Percentiles rank a stretch among this genome's conserved stretches.
These are phyloP conservation scores for Acrobasis repandana DNA, from an alignment of 2,888 invertebrate species.

Conservation along the genomic window DNA sequence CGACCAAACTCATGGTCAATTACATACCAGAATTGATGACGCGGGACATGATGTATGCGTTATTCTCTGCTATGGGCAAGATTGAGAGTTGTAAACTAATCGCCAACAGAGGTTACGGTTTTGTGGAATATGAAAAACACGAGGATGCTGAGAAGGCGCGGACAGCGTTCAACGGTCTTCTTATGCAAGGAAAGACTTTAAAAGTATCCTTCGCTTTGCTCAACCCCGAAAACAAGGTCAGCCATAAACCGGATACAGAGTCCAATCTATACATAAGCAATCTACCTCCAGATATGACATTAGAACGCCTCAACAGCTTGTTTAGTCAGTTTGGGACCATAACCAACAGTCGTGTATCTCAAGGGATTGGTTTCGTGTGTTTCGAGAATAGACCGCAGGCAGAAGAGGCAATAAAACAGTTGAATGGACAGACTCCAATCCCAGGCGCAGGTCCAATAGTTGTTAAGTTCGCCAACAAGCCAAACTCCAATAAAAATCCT, in stretches of 20 bases:
- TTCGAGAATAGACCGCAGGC: constrained; percentile 73
- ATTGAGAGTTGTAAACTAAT: constrained; percentile 80
- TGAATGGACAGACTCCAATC: constrained; percentile 74
- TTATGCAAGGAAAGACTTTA: constrained; percentile 80
- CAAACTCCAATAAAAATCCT: constrained; percentile 69
- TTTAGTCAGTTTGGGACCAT: constrained; percentile 73
- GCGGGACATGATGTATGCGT: constrained; percentile 81
- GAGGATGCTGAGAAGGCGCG: constrained; percentile 82
- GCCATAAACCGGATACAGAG: constrained; percentile 78
- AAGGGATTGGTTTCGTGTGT: constrained; percentile 80
- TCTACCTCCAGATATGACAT: constrained; percentile 79
- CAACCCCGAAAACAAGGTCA: constrained; percentile 78
- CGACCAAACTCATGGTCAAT: constrained; percentile 83
- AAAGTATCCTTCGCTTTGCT: constrained; percentile 80
- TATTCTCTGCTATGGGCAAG: constrained; percentile 80
- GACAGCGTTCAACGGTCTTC: constrained; percentile 76
- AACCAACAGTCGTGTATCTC: constrained; percentile 78
- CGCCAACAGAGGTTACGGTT: constrained; percentile 79
- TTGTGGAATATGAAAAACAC: constrained; percentile 78
- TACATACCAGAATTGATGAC: constrained; percentile 81
- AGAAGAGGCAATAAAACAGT: constrained; percentile 73
- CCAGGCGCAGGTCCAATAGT: constrained; percentile 72
- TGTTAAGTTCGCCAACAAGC: constrained; percentile 79
- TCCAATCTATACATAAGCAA: constrained; percentile 80
- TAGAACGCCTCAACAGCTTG: constrained; percentile 72